Evolutionary conservation across 2,888 invertebrate species (phyloP), one percentile per base, ranked within the genome.

Genomic region (Ctenicera cuprea): DNA sequence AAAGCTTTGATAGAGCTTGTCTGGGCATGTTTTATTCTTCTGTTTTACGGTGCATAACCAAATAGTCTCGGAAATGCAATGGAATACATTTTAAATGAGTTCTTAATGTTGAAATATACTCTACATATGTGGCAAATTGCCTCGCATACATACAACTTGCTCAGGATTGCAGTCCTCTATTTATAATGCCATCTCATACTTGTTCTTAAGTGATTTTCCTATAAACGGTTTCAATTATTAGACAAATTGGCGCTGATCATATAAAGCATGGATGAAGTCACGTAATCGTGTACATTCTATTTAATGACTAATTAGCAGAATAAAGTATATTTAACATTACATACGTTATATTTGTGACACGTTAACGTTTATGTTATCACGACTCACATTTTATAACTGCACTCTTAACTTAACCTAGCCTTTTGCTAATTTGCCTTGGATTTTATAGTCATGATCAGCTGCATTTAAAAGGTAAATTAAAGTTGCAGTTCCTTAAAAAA

Each of bases 201-300:
- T 14, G 20, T 59, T 59, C 20, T 57, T 48, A 64, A 64, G 48
- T 14, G 64, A 48, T 64, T 64, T 64, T 64, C 64, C 38, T 64
- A 50, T 33, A 50, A 30, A 37, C 50, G 33, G 33, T 48, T 64
- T 62, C 62, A 62, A 62, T 43, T 62, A 62, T 52, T 54, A 67
- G 45, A 62, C 69, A 69, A 69, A 69, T 69, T 50, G 61, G 22
- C 45, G 43, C 54, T 66, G 71, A 71, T 59, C 50, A 30, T 48
- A 48, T 54, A 63, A 63, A 73, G 43, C 63, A 43, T 43, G 41
- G 50, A 63, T 43, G 43, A 63, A 73, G 73, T 73, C 67, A 73
- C 73, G 73, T 67, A 66, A 71, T 71, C 65, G 33, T 62, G 73
- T 68, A 68, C 63, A 67, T 63, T 67, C 63, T 63, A 68, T 63